Evolutionary conservation across 2,888 invertebrate genomes (phyloP), one percentile per base, ranked within the genome.

Genomic region (Melikaiella ostensackeni): DNA sequence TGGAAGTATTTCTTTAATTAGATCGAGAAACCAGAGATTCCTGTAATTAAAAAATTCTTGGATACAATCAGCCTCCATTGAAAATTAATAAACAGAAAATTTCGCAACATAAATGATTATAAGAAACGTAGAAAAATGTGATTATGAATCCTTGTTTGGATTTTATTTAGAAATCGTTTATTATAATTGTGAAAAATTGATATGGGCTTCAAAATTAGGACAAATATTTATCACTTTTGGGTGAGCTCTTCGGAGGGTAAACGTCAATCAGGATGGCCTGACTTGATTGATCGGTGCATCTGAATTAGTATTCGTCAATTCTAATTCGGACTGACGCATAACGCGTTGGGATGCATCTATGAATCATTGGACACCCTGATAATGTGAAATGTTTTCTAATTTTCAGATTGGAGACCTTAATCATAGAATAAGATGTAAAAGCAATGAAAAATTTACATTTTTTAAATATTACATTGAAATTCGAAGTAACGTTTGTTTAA

Each of bases 1-100:
- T 55, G 55, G 21, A 55, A 55, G 55, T 55, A 55, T 55, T 55
- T 21, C 55, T 21, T 55, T 55, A 55, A 55, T 50, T 55, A 55
- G 21, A 55, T 55, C n/a, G 21, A 55, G 55, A 55, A 55, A 21
- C 21, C 21, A 55, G 21, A 55, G n/a, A 55, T 21, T 55, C 21
- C 8, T 55, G 11, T 21, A n/a, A 55, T 55, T 55, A 21, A 55
- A 55, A 55, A 21, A 9, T 55, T 21, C 9, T 11, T 55, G 21
- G 21, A 55, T 21, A 21, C 21, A 55, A 21, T 55, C 21, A 4
- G 9, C 0, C 21, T 55, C n/a, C 55, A 11, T 55, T n/a, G 21
- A n/a, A 55, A 55, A 4, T 21, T 21, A 21, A 21, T 21, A 55
- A 9, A 9, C 21, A 9, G n/a, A 55, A 55, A 3, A 55, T 55